Base-by-base conservation (phyloP, 2,113 vertebrate genomes). In the Burhinus oedicnemus region DNA sequence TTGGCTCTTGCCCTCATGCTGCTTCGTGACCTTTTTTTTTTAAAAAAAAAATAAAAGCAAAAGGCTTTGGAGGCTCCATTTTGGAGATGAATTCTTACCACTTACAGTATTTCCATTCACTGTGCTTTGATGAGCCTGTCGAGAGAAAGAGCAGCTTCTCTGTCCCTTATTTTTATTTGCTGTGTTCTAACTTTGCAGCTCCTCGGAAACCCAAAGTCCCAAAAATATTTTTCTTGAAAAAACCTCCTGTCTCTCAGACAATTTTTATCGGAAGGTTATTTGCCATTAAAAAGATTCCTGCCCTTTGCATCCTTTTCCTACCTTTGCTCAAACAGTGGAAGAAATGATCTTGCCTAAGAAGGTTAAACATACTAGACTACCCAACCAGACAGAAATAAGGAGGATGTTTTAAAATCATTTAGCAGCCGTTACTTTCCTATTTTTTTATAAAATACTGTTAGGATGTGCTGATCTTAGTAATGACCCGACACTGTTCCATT, bases 111-210 rank as follows among this genome's bases (percentile, higher is more conserved):
- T 98, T 98, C 97, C 11, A 2, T 97, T 96, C 89, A 55, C 95
- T 95, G 32, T 95, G 85, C 92, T 98, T 97, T 98, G 96, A 98
- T 93, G 90, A 94, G 95, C 83, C 83, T 94, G 81, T 97, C 3
- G 8, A 97, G 51, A 94, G 94, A 97, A 95, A 97, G 71, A 68
- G 60, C 80, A 83, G 94, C 68, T 87, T 94, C 45, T 96, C 87
- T 69, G 93, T 94, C 94, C 74, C 80, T 97, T 97, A 91, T 97
- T 98, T 97, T 97, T 95, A 96, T 98, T 96, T 95, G 87, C 89
- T 95, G 64, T 93, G 54, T 92, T 97, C 95, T 97, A 94, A 95
- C 87, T 86, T 94, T 95, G 90, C 92, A 93, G 89, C 44, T 95
- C 78, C 86, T 92, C 47, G 38, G 93, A 97, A 97, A 96, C 60